Base-by-base conservation (phyloP, 2,797 vertebrate genomes). In the Craterocephalus amniculus region DNA sequence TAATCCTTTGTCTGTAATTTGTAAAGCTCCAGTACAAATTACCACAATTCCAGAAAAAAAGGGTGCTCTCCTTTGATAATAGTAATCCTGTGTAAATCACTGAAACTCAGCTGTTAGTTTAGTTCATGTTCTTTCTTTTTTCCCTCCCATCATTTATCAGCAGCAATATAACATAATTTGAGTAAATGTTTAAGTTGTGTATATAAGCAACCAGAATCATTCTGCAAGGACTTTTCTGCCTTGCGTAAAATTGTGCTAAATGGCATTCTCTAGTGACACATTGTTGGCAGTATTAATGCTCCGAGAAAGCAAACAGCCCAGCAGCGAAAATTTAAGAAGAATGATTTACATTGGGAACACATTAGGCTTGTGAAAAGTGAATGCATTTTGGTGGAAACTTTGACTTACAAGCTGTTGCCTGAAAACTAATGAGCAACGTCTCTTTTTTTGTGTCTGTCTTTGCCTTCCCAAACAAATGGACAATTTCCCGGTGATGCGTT, bases 1-100 rank as follows among this genome's bases (percentile, higher is more conserved):
- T 80, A 76, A 82, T 75, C 58, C 55, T 32, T 0, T 20, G 65
- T 76, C 79, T 88, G 79, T 86, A 76, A 83, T 74, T 72, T 78
- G 59, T 55, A 12, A 63, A 29, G 54, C 49, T 67, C 40, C 22
- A 4, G 24, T 58, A 54, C 49, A 78, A 84, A 83, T 74, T 57
- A 56, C 68, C 6, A 26, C 14, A 32, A 14, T 10, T 34, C 12
- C 24, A 16, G n/a, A 1, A 29, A 6, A 31, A 58, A 59, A 63
- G 29, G 61, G 35, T 40, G 35, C 16, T 63, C 52, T 32, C 11
- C 38, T 64, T 29, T 70, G 72, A 81, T 78, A 69, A 74, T 8
- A 76, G 70, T 81, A 57, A 74, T 77, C 67, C 40, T 66, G 64
- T 18, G 43, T 20, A 38, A 69, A 78, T 80, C 51, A 60, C 31